These are phyloP conservation scores for Nephotettix cincticeps DNA, from an alignment of 1,140 invertebrate genomes.

Conservation along the genomic window DNA sequence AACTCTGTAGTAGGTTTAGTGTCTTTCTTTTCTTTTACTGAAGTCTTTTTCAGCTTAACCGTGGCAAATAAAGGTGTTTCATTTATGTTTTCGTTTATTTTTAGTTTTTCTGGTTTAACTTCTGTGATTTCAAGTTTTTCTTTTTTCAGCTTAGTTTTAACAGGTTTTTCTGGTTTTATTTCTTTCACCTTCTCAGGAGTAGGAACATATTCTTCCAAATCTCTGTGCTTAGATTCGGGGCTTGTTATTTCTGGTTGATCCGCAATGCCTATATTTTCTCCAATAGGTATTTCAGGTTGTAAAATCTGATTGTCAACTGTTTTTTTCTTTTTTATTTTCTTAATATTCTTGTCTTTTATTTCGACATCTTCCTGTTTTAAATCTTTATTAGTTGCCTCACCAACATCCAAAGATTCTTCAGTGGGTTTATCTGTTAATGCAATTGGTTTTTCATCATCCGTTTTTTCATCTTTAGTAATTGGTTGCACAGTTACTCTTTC, in stretches of 20 bases:
- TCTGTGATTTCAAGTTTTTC: conserved; percentile 39
- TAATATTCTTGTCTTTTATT: conserved; percentile 14
- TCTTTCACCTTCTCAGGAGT: too few species aligned
- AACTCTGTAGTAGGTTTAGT: conserved; percentile 55
- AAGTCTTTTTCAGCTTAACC: conserved; percentile 63
- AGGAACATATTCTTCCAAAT: too few species aligned
- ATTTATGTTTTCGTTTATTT: conserved; percentile 38
- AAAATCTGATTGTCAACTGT: too few species aligned
- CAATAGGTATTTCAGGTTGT: too few species aligned
- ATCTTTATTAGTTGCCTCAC: conserved; percentile 23
- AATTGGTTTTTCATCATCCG: neutral
- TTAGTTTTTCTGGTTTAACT: conserved; percentile 38
- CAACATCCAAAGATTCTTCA: conserved; percentile 9
- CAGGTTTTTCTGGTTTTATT: conserved; percentile 36
- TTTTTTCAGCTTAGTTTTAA: conserved; percentile 34
- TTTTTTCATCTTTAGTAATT: conserved; percentile 40
- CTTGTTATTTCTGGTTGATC: conserved; percentile 26
- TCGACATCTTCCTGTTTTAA: conserved; percentile 16
- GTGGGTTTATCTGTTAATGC: conserved; percentile 9
- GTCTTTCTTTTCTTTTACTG: conserved; percentile 53
- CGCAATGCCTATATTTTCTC: conserved; percentile 44
- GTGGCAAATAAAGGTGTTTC: conserved; percentile 57
- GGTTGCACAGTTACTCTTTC: too few species aligned
- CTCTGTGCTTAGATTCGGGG: too few species aligned
- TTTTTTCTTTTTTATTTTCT: conserved; percentile 33